A percentile compares a stretch with the other conserved stretches of the same genome.
phyloP scores from a whole-genome alignment of 2,888 invertebrate species.

The Calameuta filiformis region DNA sequence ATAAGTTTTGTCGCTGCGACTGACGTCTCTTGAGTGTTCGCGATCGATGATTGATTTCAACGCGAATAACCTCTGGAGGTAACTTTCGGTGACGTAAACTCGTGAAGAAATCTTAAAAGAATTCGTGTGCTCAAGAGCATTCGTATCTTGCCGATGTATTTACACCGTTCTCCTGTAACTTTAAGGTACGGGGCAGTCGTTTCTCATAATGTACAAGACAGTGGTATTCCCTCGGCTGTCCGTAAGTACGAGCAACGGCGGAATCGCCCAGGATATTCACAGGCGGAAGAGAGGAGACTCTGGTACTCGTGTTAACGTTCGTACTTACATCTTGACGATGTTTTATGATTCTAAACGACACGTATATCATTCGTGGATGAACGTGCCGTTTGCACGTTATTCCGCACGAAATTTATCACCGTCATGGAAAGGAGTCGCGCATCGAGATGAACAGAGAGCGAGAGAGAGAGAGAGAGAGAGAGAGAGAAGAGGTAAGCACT shows the following conservation, averaged over 20 bases:
- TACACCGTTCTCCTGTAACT: not conserved
- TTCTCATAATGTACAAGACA: not conserved
- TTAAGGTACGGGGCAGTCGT: not conserved
- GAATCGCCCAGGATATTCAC: not conserved
- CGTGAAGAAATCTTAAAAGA: not conserved
- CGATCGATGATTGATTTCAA: not conserved
- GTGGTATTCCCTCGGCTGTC: not conserved
- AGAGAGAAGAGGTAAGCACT: not conserved
- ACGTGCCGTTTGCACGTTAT: conserved; percentile 5
- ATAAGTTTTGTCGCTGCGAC: not conserved
- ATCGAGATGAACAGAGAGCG: conserved; percentile 9
- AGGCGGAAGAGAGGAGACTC: conserved; percentile 1
- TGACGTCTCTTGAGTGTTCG: not conserved
- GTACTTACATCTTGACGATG: conserved; percentile 13
- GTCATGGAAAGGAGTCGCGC: not conserved
- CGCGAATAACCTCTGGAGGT: not conserved
- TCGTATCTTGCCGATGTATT: not conserved
- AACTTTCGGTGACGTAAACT: not conserved
- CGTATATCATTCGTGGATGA: conserved; percentile 10
- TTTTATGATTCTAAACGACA: conserved; percentile 14
- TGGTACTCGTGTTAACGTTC: conserved; percentile 6
- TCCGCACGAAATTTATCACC: not conserved
- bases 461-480: not conserved
- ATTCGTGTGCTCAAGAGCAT: not conserved
- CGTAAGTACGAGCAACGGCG: not conserved